Base-by-base conservation (phyloP, 1,140 invertebrate genomes). In the Pantala flavescens region DNA sequence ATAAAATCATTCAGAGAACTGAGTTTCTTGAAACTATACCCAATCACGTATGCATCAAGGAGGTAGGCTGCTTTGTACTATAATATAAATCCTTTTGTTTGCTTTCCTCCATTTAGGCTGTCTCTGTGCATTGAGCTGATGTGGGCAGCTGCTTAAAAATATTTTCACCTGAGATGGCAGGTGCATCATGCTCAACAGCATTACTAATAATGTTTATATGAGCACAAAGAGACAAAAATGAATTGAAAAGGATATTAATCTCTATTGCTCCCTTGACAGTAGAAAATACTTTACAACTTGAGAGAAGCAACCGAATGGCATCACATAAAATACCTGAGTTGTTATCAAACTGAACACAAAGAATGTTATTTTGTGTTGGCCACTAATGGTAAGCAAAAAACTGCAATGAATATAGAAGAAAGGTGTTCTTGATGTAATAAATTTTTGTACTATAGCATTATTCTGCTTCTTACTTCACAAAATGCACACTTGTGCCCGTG, bases 41-140 rank as follows among this genome's bases (percentile, higher is more conserved):
- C 49, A 63, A 19, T 63, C 49, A 63, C 49, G 49, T 21, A 63
- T 63, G 49, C 49, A 63, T 63, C 49, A 63, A 16, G 49, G 49
- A 63, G 49, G 49, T 63, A 63, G 49, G 49, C 49, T 63, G 49
- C 49, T 63, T 63, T 63, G 49, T 63, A 63, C 49, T 63, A 63
- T 63, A 63, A 63, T 63, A 63, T 63, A 63, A 63, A 63, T 63
- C 49, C 49, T 63, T 63, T 63, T 63, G 49, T 63, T 63, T 63
- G 49, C 49, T 63, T 63, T 21, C 49, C 49, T 63, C 49, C 49
- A 63, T 63, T 63, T 21, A 63, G 49, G 49, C n/a, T 63, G 49
- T 21, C 49, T 63, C 49, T 63, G 49, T 63, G 49, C 49, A 63
- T 21, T 19, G n/a, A 21, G 49, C 49, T 21, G n/a, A 63, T 21